Base-by-base conservation (phyloP, 2,113 vertebrate genomes). In the Centropristis striata region DNA sequence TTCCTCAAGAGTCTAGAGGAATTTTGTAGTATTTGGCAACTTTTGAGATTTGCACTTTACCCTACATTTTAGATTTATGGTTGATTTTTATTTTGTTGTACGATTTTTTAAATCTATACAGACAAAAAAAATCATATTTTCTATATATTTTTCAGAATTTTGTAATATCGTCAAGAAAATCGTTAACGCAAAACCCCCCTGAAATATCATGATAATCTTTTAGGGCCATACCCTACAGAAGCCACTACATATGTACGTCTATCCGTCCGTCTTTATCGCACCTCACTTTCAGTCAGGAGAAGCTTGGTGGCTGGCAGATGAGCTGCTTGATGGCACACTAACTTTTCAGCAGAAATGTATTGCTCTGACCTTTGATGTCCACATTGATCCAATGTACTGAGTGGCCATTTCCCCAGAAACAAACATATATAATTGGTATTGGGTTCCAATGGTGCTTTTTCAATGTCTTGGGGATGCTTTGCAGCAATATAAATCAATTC, bases 401-500 rank as follows among this genome's bases (percentile, higher is more conserved):
- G 94, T 90, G 91, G 90, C 94, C 91, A 86, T 93, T 93, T 94
- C 92, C 90, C 88, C 85, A 91, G 92, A 94, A 95, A 95, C 92
- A 95, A 95, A 96, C 94, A 94, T 91, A 94, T 94, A 92, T 94
- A 94, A 94, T 95, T 94, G 94, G 91, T 93, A 94, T 94, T 89
- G 92, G 93, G 93, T 94, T 95, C 92, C 94, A 90, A 90, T 95
- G 92, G 87, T 85, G 91, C 90, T 94, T 88, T 90, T 78, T 90
- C 81, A 80, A 88, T 87, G 94, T 95, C 94, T 89, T 71, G 76
- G 88, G 87, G 89, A 94, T 91, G 87, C 90, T 94, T 93, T 93
- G 90, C 88, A 83, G 92, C 88, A 90, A 95, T 95, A 95, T 95
- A 93, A 94, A 96, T 95, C 94, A 95, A 93, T 95, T 96, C 92